A percentile compares a stretch with the other conserved stretches of the same genome.
These are phyloP conservation scores for Nibea albiflora DNA, from an alignment of 2,113 vertebrate species.

Conservation along the genomic window DNA sequence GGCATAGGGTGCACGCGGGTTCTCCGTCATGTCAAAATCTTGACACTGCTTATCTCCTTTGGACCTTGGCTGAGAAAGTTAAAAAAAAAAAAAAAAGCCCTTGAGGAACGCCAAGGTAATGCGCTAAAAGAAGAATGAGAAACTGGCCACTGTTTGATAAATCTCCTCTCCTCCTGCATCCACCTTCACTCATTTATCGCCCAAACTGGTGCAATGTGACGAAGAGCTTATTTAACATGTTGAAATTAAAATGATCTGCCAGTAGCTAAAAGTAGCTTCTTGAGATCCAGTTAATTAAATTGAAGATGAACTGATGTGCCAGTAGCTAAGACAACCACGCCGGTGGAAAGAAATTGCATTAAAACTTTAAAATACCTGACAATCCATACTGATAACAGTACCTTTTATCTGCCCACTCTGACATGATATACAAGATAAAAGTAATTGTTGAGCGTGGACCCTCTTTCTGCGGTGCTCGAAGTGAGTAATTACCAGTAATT, in stretches of 20 bases:
- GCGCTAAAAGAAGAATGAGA: constrained; percentile 44
- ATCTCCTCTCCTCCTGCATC: neutral
- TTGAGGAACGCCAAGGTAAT: constrained; percentile 47
- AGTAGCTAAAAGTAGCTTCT: constrained; percentile 28
- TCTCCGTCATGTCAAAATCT: constrained; percentile 54
- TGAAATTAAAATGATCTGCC: constrained; percentile 49
- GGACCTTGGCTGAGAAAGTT: constrained; percentile 37
- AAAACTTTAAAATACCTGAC: constrained; percentile 53
- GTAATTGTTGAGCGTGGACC: constrained; percentile 65
- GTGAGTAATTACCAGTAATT: constrained; percentile 76
- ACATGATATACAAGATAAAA: constrained; percentile 71
- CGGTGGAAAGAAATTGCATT: constrained; percentile 36
- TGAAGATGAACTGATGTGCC: constrained; percentile 45
- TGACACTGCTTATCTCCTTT: constrained; percentile 53
- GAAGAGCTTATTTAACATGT: constrained; percentile 27
- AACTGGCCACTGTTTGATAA: constrained; percentile 23
- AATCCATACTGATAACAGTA: constrained; percentile 46
- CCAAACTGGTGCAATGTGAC: constrained; percentile 11
- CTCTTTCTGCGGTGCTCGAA: constrained; percentile 52
- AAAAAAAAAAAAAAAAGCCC: constrained; percentile 48
- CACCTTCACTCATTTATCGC: constrained; percentile 8
- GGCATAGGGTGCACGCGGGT: constrained; percentile 21
- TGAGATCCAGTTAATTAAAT: constrained; percentile 52
- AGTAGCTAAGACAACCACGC: constrained; percentile 33
- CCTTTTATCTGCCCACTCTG: constrained; percentile 56